These are phyloP conservation scores for Halcyon senegalensis DNA, from an alignment of 2,113 vertebrate species.

Conservation along the genomic window DNA sequence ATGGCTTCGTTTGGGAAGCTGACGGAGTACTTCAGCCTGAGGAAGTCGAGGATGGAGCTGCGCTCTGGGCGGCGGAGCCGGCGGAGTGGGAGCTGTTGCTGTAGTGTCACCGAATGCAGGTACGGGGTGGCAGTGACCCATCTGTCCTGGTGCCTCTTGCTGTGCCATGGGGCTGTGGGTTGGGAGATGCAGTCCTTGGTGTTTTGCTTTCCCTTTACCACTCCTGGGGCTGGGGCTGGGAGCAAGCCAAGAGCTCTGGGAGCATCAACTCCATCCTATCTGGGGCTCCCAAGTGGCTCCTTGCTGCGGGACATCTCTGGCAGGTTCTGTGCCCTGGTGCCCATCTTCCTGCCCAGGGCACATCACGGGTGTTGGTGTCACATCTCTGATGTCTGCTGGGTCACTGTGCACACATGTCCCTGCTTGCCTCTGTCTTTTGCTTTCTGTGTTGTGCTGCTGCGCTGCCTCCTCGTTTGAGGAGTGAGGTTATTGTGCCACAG, in stretches of 20 bases:
- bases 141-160: not conserved
- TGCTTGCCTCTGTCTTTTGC: not conserved
- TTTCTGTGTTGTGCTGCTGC: not conserved
- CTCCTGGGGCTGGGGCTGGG: not conserved
- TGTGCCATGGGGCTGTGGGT: rapidly evolving
- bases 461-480: not conserved
- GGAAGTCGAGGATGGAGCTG: slow-evolving; percentile 89
- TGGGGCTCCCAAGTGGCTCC: rapidly evolving
- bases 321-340: rapidly evolving
- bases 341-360: not conserved
- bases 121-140: not conserved
- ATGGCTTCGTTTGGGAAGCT: slow-evolving; percentile 94
- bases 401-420: not conserved
- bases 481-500: not conserved
- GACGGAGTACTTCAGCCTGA: slow-evolving; percentile 90
- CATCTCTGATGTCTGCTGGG: not conserved
- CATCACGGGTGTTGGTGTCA: rapidly evolving
- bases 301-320: rapidly evolving
- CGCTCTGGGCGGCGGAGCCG: slow-evolving; percentile 75
- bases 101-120: slow-evolving; percentile 89
- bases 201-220: not conserved
- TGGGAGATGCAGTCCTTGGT: not conserved
- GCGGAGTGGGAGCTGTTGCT: slow-evolving; percentile 89
- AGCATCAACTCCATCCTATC: rapidly evolving
- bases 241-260: not conserved